Base-by-base conservation (phyloP, 2,113 vertebrate species). In the Limanda limanda region DNA sequence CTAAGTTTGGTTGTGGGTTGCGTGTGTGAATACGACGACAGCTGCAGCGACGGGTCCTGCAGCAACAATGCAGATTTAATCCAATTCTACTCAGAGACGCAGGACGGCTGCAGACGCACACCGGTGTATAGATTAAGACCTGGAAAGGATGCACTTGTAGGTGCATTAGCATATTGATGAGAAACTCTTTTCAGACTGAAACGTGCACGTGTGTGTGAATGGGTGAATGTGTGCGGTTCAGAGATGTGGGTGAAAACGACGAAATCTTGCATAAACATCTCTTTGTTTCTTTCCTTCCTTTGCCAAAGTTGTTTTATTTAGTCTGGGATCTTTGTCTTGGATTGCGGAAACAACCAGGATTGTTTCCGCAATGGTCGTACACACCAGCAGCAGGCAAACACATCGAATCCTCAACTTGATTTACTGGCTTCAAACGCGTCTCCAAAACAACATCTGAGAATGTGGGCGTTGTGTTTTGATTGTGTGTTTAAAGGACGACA, bases 151-250 rank as follows among this genome's bases (percentile, higher is more conserved):
- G 63, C 63, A 71, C 80, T 79, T 61, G 25, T 42, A 61, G 35
- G 40, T 2, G 51, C 47, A 90, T 86, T 85, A 70, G 54, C 85
- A 90, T 89, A 83, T 81, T 86, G 71, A 91, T 88, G 85, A 77
- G 78, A 76, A 82, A 78, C 21, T 71, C 18, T 57, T 74, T 69
- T n/a, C 15, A 60, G 72, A 68, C 23, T 45, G 48, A 65, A 45
- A 69, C 24, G 61, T 25, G 23, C 52, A 59, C 35, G 51, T 13
- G 55, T 48, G 25, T 55, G 1, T 51, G 31, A 14, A 18, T 48
- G 40, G 21, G n/a, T 54, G 45, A 1, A 35, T 35, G 42, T 37
- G 42, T 56, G 42, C 10, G 56, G 1, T 14, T 57, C 40, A 13
- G 40, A 42, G 40, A 11, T 42, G 40, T 42, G 40, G 11, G 12